These are phyloP conservation scores for Corella eumyota DNA, from an alignment of 23 tunicate genomes.

Conservation along the genomic window DNA sequence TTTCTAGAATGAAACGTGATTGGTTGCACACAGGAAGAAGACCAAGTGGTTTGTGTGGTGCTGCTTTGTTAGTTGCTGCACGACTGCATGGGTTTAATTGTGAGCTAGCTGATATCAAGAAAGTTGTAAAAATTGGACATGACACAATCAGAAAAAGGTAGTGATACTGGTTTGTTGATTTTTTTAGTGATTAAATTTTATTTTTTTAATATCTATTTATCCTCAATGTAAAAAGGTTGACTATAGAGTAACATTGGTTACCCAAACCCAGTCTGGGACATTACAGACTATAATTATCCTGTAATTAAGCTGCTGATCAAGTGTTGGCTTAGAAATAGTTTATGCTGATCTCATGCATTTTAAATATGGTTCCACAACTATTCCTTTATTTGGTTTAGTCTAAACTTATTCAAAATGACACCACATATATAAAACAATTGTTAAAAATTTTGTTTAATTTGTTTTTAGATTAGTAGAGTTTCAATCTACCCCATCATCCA, in stretches of 20 bases:
- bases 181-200: neutral
- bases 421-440: neutral
- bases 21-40: slow-evolving; percentile 93
- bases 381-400: neutral
- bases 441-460: too few relatives aligned
- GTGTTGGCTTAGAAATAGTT: too few relatives aligned
- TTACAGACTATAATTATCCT: too few relatives aligned
- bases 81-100: slow-evolving; percentile 88
- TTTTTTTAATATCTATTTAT: neutral
- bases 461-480: slow-evolving; percentile 63
- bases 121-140: slow-evolving; percentile 83
- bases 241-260: too few relatives aligned
- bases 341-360: too few relatives aligned
- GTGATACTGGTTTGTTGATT: neutral
- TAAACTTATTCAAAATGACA: neutral
- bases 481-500: slow-evolving; percentile 84
- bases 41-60: slow-evolving; percentile 96
- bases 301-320: too few relatives aligned
- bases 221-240: too few relatives aligned
- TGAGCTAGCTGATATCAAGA: slow-evolving; percentile 56
- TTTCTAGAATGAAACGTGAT: slow-evolving; percentile 93
- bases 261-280: too few relatives aligned
- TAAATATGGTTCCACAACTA: too few relatives aligned
- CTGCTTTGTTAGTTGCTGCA: slow-evolving; percentile 93
- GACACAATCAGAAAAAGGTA: slow-evolving; percentile 88